Percentiles rank a stretch among this genome's conserved stretches.
phyloP scores from a whole-genome alignment of 2,797 vertebrate species.

The Notolabrus celidotus region DNA sequence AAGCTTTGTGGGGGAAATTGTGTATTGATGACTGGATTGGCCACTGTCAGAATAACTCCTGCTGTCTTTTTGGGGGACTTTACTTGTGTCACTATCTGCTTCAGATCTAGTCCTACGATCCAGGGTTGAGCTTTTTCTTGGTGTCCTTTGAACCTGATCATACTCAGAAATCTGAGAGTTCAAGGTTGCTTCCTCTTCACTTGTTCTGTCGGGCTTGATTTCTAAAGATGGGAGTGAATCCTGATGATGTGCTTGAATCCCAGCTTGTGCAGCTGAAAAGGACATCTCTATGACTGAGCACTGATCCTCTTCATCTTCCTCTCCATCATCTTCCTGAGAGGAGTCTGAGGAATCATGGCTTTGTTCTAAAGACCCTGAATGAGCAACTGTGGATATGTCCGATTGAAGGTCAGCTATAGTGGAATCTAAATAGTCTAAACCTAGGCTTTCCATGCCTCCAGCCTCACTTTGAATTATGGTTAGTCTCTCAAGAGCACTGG shows the following conservation, averaged over 20 bases:
- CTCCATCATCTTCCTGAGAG: constrained; percentile 87
- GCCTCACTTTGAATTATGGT: constrained; percentile 52
- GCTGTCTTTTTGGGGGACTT: constrained; percentile 65
- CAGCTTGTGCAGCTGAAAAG: constrained; percentile 31
- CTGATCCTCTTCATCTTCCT: constrained; percentile 73
- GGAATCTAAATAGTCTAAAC: constrained; percentile 79
- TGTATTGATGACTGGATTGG: constrained; percentile 76
- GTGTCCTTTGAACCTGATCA: constrained; percentile 38
- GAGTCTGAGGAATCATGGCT: constrained; percentile 89
- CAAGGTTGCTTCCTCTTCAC: constrained; percentile 82
- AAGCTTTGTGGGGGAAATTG: constrained; percentile 80
- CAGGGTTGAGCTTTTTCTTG: constrained; percentile 46
- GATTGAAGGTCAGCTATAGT: constrained; percentile 83
- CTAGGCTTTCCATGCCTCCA: constrained; percentile 73
- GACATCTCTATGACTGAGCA: constrained; percentile 77
- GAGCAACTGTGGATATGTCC: constrained; percentile 77
- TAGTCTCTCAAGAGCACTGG: constrained; percentile 45
- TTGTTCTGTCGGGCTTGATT: constrained; percentile 54
- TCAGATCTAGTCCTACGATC: constrained; percentile 80
- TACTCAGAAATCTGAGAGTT: constrained; percentile 74
- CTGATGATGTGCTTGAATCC: constrained; percentile 31
- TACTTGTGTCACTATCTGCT: constrained; percentile 61
- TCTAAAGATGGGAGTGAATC: constrained; percentile 48
- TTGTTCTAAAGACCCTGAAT: constrained; percentile 77
- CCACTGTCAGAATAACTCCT: constrained; percentile 75